phyloP scores from a whole-genome alignment of 1,140 invertebrate genomes.

The Rhyacophila brunnea region DNA sequence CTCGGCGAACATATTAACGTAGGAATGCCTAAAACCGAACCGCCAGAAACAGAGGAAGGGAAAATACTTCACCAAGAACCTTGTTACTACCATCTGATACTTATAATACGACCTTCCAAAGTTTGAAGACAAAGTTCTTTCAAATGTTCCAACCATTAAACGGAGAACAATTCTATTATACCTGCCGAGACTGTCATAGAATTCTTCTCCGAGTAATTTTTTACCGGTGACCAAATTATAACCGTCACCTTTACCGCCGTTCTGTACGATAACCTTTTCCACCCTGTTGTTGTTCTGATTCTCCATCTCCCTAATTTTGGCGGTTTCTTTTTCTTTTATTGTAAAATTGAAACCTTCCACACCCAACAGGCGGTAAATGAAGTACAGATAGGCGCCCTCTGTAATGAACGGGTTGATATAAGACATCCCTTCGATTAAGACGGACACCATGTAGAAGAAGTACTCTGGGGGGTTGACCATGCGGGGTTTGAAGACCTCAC shows the following conservation, averaged over 20 bases:
- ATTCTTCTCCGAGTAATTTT: background rate
- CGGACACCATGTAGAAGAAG: constrained; percentile 49
- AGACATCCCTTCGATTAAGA: constrained; percentile 52
- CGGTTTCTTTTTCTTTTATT: background rate
- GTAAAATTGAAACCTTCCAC: constrained; percentile 46
- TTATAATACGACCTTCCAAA: constrained; percentile 8
- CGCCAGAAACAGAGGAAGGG: constrained; percentile 46
- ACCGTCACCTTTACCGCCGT: too few species aligned
- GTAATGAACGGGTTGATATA: constrained; percentile 43
- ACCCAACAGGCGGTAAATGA: constrained; percentile 38
- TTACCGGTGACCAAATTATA: background rate
- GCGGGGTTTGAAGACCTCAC: constrained; percentile 45
- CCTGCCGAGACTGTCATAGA: constrained; percentile 12
- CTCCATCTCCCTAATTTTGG: background rate
- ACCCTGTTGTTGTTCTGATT: constrained; percentile 5
- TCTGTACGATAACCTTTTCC: background rate
- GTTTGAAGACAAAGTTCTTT: constrained; percentile 21
- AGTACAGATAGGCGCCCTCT: constrained; percentile 41
- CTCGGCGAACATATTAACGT: constrained; percentile 45
- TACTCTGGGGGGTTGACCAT: constrained; percentile 50
- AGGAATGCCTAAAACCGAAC: constrained; percentile 41
- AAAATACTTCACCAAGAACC: constrained; percentile 27
- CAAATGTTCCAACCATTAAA: constrained; percentile 1
- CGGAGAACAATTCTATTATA: constrained; percentile 15
- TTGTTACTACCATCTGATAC: background rate